Conservation (phyloP, 92 coral and sea anemone species). For the Metridium senile region DNA sequence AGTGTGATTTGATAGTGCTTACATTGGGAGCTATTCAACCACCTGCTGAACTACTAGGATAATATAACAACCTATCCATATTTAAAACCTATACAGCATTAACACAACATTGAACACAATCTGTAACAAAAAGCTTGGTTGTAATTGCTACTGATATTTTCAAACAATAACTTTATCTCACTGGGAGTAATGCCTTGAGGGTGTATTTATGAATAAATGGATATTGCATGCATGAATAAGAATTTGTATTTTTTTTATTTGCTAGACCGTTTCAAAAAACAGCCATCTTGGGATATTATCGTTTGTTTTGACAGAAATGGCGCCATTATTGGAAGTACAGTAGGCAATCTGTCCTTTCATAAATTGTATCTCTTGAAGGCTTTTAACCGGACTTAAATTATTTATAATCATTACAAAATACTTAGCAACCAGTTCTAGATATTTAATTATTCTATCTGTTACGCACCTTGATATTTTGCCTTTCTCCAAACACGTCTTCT, state of each 20-base stretch:
- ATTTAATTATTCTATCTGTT: slow-evolving; percentile 8
- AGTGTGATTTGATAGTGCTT: too few species aligned
- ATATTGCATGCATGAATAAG: neutral
- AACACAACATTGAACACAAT: too few species aligned
- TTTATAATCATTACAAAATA: slow-evolving; percentile 12
- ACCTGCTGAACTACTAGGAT: too few species aligned
- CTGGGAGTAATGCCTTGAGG: too few species aligned
- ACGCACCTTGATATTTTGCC: slow-evolving; percentile 1
- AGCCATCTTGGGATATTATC: neutral
- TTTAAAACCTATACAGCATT: too few species aligned
- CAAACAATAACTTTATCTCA: too few species aligned
- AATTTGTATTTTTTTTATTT: neutral
- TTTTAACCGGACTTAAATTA: slow-evolving; percentile 10
- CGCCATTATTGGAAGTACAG: slow-evolving; percentile 2
- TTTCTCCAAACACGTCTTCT: slow-evolving; percentile 40
- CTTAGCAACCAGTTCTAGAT: neutral
- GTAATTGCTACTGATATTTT: too few species aligned
- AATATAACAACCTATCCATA: too few species aligned
- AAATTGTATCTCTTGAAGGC: slow-evolving; percentile 9
- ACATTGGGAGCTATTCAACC: too few species aligned
- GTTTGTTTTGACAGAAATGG: slow-evolving; percentile 4
- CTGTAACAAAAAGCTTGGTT: too few species aligned
- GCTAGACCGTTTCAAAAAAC: neutral
- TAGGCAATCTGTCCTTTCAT: neutral
- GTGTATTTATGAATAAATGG: too few species aligned